A percentile compares a stretch with the other conserved stretches of the same genome.
phyloP scores from a whole-genome alignment of 2,888 invertebrate species.

The Nebria brevicollis region DNA sequence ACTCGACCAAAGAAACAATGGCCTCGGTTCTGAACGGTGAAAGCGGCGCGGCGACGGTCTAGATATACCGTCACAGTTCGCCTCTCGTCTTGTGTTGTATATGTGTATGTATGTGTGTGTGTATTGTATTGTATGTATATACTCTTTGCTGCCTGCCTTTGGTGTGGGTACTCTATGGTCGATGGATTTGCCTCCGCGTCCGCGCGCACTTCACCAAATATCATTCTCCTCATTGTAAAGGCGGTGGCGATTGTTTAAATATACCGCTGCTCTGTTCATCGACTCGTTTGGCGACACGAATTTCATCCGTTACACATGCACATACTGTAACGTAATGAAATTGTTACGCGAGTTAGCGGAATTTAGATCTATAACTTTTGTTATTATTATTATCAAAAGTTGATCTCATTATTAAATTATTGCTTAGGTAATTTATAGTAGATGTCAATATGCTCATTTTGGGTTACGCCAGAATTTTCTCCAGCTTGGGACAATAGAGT shows the following conservation, averaged over 20 bases:
- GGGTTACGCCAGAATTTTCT: too few relatives aligned
- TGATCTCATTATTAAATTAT: too few relatives aligned
- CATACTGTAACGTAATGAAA: too few relatives aligned
- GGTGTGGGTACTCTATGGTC: neutral
- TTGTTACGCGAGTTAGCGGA: too few relatives aligned
- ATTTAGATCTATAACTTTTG: too few relatives aligned
- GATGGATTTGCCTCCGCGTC: neutral
- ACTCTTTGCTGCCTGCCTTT: too few relatives aligned
- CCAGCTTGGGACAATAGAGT: too few relatives aligned
- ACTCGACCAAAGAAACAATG: conserved; percentile 1
- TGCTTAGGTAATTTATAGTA: too few relatives aligned
- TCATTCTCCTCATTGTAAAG: neutral
- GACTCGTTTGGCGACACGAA: neutral
- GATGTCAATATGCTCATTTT: too few relatives aligned
- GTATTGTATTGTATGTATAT: too few relatives aligned
- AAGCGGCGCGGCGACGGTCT: conserved; percentile 1
- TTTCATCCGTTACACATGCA: neutral
- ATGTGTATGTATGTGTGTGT: neutral
- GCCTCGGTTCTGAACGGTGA: neutral
- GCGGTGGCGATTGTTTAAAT: neutral
- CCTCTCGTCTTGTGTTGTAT: neutral
- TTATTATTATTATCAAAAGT: too few relatives aligned
- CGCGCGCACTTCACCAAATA: neutral
- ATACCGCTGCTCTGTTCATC: neutral
- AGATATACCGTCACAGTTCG: conserved; percentile 1